A percentile compares a stretch with the other conserved stretches of the same genome.
phyloP scores from a whole-genome alignment of 2,888 invertebrate species.

The Carcina quercana region DNA sequence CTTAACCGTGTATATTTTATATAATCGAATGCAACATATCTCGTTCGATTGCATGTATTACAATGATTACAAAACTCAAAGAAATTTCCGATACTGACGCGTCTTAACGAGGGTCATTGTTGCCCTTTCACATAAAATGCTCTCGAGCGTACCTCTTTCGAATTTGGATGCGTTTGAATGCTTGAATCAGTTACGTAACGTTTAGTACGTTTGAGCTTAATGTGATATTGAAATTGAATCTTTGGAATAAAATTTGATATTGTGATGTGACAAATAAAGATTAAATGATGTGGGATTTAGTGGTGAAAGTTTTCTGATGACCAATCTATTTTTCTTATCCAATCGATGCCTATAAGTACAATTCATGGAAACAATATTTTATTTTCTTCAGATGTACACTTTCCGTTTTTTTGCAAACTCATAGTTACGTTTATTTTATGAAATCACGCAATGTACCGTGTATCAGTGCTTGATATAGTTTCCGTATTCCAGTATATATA shows the following conservation, averaged over 20 bases:
- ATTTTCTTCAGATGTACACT: too few species aligned
- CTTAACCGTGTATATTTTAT: too few species aligned
- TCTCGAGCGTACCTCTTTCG: conserved; percentile 1
- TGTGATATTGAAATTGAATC: conserved; percentile 13
- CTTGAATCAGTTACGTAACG: conserved; percentile 4
- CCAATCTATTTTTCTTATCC: too few species aligned
- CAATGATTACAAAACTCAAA: conserved; percentile 42
- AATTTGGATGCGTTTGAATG: not conserved
- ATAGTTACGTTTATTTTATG: too few species aligned
- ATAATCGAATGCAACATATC: conserved; percentile 21
- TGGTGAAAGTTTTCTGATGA: conserved; percentile 9
- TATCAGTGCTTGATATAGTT: too few species aligned
- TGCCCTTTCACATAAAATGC: conserved; percentile 18
- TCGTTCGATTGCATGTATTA: conserved; percentile 29
- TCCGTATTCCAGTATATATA: too few species aligned
- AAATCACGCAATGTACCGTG: too few species aligned
- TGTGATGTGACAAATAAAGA: conserved; percentile 6
- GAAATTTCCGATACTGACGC: conserved; percentile 30
- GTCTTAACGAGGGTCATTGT: conserved; percentile 45
- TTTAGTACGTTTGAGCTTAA: conserved; percentile 1
- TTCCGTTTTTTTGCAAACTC: too few species aligned
- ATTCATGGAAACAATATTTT: too few species aligned
- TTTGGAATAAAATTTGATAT: conserved; percentile 9
- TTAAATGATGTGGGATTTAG: conserved; percentile 3
- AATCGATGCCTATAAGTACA: too few species aligned